Evolutionary conservation across 2,113 vertebrate species (phyloP), one percentile per base, ranked within the genome.

Genomic region (Cyprinodon brontotheroides): DNA sequence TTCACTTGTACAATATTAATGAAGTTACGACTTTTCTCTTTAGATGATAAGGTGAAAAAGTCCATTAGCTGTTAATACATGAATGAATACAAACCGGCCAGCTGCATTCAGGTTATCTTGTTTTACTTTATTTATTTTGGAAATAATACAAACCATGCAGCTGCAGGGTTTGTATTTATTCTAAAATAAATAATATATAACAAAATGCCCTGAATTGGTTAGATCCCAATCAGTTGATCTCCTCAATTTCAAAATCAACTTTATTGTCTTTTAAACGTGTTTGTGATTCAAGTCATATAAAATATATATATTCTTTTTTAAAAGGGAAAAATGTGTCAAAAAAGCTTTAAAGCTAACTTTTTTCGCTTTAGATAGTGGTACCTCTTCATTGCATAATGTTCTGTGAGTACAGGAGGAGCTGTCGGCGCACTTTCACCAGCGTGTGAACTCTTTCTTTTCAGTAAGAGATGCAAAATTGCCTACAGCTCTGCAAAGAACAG

Each of bases 391-490:
- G 53, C 78, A 70, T 53, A 22, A 38, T 40, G 22, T n/a, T 60
- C 67, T 61, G 61, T 29, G 36, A 62, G 74, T 66, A 70, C 45
- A 63, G 41, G n/a, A 80, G 65, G 66, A 59, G 70, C 74, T 12
- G 3, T 41, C 73, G 79, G 77, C 62, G 71, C 14, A 0, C 45
- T 68, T 57, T 83, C 69, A 79, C 73, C 75, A 81, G 60, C 43
- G 41, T 86, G 29, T 86, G 70, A 88, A 85, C 53, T 50, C 75
- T 77, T 62, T 78, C 53, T 70, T 84, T 81, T 68, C 79, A 75
- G 79, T 78, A 15, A 61, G 70, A 66, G 61, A 72, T 12, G 11
- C 72, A 69, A 43, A 70, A 62, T 61, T 78, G 79, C 83, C 77
- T 65, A 73, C 72, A 86, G 78, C 83, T 60, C 36, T 2, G 3